Evolutionary conservation across 2,797 vertebrate genomes (phyloP), one percentile per base, ranked within the genome.

Genomic region (Aplochiton taeniatus): DNA sequence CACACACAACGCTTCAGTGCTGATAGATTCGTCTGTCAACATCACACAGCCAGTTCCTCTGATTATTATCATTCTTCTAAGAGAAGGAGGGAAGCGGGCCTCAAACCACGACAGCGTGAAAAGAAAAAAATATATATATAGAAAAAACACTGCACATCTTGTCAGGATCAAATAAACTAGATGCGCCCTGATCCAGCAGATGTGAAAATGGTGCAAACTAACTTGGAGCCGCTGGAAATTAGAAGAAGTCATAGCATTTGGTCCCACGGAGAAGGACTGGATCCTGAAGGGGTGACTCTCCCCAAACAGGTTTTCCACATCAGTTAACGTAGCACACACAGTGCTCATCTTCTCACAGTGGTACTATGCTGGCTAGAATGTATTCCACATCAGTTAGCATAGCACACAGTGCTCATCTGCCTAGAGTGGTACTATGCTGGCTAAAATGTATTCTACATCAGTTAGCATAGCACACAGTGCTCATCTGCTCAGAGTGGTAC

Each of bases 41-140:
- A 66, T 51, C 67, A 53, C 16, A n/a, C 61, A 67, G 60, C 66
- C 55, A 75, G 69, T 66, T 44, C 59, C 51, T 61, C 69, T 76
- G 78, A 82, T 82, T 73, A 78, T 71, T 62, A 76, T 76, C 60
- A 48, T 69, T 56, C 63, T 47, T 79, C 61, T 78, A 77, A 65
- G 42, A 63, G 53, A 48, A 58, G 44, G 64, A 58, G 42, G 70
- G 62, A 65, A 41, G 67, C 53, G 45, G 74, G 68, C 66, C 64
- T 74, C 63, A 76, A 74, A 61, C 65, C 54, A 55, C 58, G 63
- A 71, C 61, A 72, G 54, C 62, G 43, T 66, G 58, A 68, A 20
- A 17, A 48, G 48, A 58, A 67, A 70, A 65, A 69, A 31, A 63
- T 65, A 51, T 51, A 51, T n/a, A n/a, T n/a, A n/a, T n/a, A n/a